These are phyloP conservation scores for Varecia variegata DNA, from an alignment of 2,797 vertebrate species.

Conservation along the genomic window DNA sequence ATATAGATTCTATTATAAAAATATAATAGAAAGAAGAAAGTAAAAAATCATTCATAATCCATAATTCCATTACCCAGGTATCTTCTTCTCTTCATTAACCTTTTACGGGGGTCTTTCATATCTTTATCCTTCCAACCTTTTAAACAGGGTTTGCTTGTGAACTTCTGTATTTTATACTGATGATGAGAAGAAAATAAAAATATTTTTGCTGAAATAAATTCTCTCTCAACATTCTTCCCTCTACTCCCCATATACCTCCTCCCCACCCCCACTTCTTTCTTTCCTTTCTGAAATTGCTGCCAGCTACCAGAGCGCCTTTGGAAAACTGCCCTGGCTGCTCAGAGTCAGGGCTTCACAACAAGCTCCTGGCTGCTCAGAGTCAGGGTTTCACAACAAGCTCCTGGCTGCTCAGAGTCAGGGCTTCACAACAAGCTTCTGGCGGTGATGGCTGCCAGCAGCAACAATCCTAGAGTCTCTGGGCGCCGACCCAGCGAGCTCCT, in stretches of 20 bases:
- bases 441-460: conserved; percentile 30
- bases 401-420: background rate
- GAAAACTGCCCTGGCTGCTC: conserved; percentile 45
- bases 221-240: background rate
- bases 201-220: conserved; percentile 49
- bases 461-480: conserved; percentile 9
- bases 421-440: background rate
- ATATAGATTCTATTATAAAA: background rate
- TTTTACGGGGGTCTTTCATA: background rate
- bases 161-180: background rate
- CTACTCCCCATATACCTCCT: background rate
- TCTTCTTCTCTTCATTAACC: conserved; percentile 32
- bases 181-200: conserved; percentile 5
- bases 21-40: background rate
- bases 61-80: background rate
- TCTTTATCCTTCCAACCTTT: background rate
- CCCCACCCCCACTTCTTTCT: background rate
- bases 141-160: background rate
- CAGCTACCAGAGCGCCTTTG: conserved; percentile 32
- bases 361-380: background rate
- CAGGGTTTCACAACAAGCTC: background rate
- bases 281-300: conserved; percentile 12
- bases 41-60: background rate
- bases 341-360: conserved; percentile 31
- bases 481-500: background rate